Evolutionary conservation across 2,888 invertebrate species (phyloP), one percentile per base, ranked within the genome.

Genomic region (Ormyrus nitidulus): DNA sequence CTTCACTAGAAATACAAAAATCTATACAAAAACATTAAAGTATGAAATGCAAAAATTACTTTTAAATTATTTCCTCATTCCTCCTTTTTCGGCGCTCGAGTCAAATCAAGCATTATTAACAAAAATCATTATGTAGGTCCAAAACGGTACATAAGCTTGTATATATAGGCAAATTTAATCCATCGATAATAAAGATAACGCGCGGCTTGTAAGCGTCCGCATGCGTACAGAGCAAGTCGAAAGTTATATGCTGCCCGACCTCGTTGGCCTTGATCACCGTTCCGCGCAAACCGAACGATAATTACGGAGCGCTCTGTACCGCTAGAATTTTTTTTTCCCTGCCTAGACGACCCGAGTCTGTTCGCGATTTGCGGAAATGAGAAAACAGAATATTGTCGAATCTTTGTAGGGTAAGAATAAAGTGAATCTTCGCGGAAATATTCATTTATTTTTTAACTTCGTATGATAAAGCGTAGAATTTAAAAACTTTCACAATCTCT

Each of bases 181-280:
- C 19, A 8, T 5, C 54, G 80, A 73, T 80, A 70, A 73, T 77
- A 73, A 77, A 73, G 69, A 77, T 72, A 72, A 73, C 66, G 49
- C 11, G 11, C 56, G 2, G 11, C 13, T 34, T 34, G 34, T 34
- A 34, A 13, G 9, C 48, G 13, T 19, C n/a, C 65, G 59, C 34
- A 8, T 59, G n/a, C 9, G 54, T 51, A 44, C 46, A 51, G 54
- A 56, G 11, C 59, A 19, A 70, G 65, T 75, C 79, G 69, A 77
- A 80, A 77, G 80, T 73, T 74, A 68, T 49, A 49, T n/a, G 44
- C 53, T n/a, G 46, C 6, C 58, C 70, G 84, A 84, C 84, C 84
- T 80, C 48, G 51, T 81, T 85, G 86, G 84, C 86, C 86, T 86
- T 86, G 86, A 86, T 86, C 83, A 84, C 84, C 51, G 34, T 8